A percentile compares a stretch with the other conserved stretches of the same genome.
These are phyloP conservation scores for Halotydeus destructor DNA, from an alignment of 1,140 invertebrate species.

Conservation along the genomic window DNA sequence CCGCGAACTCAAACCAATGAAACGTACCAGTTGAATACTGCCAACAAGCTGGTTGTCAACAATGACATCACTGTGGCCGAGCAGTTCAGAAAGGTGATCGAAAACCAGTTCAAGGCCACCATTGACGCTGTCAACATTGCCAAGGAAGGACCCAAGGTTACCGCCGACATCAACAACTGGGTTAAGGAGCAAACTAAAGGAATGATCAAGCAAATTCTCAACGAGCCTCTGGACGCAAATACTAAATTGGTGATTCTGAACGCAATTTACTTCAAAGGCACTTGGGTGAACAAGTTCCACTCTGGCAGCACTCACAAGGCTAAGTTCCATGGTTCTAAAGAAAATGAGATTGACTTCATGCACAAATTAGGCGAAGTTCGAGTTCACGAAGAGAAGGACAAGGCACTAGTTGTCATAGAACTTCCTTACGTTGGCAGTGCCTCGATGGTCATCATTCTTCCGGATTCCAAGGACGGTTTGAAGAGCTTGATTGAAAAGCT, in stretches of 20 bases:
- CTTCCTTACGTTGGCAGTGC: background rate
- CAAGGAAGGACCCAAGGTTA: slow-evolving; percentile 28
- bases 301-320: too few species aligned
- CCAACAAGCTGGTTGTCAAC: too few species aligned
- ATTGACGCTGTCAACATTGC: too few species aligned
- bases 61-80: too few species aligned
- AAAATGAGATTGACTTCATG: background rate
- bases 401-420: background rate
- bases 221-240: background rate
- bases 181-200: slow-evolving; percentile 41
- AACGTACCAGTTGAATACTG: too few species aligned
- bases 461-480: background rate
- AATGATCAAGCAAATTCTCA: too few species aligned
- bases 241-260: slow-evolving; percentile 43
- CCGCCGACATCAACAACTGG: slow-evolving; percentile 43
- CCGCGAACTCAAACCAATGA: too few species aligned
- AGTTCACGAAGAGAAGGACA: too few species aligned
- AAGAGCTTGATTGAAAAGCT: background rate
- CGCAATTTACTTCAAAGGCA: slow-evolving; percentile 64
- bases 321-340: too few species aligned
- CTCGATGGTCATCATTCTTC: slow-evolving; percentile 1
- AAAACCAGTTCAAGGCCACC: too few species aligned
- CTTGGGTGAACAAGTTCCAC: too few species aligned
- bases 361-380: slow-evolving; percentile 1
- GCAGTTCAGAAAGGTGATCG: too few species aligned